Evolutionary conservation across 92 coral and sea anemone species (phyloP).

Genomic region (Epizoanthus illoricatus): DNA sequence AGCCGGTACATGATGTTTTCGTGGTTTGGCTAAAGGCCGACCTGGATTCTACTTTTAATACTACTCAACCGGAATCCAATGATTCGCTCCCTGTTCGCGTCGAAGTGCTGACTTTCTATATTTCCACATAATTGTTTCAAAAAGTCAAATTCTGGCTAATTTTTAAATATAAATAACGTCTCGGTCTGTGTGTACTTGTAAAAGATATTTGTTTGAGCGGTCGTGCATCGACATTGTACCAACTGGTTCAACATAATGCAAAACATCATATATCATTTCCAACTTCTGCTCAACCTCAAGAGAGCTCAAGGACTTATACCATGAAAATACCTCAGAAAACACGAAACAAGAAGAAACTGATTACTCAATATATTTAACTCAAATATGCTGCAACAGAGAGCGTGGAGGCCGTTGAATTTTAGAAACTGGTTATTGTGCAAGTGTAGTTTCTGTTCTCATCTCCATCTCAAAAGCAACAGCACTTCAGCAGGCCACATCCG

Average conservation of each 20-base stretch:
- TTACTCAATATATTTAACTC: neutral
- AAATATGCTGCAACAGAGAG: no score
- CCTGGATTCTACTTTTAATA: neutral
- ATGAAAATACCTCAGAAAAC: neutral
- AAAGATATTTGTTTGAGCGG: conserved; percentile 22
- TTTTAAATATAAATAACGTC: neutral
- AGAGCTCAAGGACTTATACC: conserved; percentile 7
- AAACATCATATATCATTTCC: neutral
- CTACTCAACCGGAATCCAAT: neutral
- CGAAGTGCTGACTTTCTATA: no score
- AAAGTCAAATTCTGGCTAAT: neutral
- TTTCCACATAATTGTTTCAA: neutral
- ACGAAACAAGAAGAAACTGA: neutral
- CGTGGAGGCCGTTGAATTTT: neutral
- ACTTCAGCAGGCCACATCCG: conserved; percentile 85
- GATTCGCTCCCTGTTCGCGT: no score
- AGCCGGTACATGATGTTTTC: neutral
- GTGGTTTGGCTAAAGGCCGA: conserved; percentile 23
- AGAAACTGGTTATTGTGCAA: conserved; percentile 16
- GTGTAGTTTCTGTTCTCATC: neutral
- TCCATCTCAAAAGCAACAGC: conserved; percentile 13
- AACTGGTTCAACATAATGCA: conserved; percentile 15
- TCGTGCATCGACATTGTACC: conserved; percentile 7
- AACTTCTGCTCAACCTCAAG: conserved; percentile 4
- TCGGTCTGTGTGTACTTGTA: neutral